A percentile compares a stretch with the other conserved stretches of the same genome.
Conservation (phyloP, 2,888 invertebrate species). For the Synanthedon myopaeformis region DNA sequence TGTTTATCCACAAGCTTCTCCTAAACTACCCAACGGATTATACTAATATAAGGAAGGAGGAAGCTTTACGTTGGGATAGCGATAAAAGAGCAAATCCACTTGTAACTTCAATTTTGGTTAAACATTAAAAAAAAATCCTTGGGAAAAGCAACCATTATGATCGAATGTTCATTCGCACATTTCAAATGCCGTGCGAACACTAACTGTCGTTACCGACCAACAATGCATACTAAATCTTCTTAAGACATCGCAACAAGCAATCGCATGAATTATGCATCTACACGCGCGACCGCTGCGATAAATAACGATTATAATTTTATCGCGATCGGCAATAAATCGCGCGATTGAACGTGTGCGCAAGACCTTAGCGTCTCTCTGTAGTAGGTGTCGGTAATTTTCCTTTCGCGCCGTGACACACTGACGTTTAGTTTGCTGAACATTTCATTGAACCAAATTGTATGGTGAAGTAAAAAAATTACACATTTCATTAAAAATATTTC, state of each 20-base stretch:
- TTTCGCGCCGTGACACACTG: conserved; percentile 21
- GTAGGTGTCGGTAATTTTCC: conserved; percentile 34
- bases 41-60: too few species aligned
- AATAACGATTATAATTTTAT: conserved; percentile 67
- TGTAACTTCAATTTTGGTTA: too few species aligned
- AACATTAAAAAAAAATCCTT: not conserved
- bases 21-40: too few species aligned
- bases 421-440: not conserved
- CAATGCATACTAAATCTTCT: conserved; percentile 43
- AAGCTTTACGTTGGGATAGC: too few species aligned
- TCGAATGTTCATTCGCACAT: not conserved
- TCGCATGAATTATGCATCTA: conserved; percentile 58
- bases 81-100: too few species aligned
- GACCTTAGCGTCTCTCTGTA: conserved; percentile 19
- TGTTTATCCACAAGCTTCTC: too few species aligned
- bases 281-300: conserved; percentile 42
- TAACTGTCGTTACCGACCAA: conserved; percentile 6
- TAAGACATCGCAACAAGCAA: conserved; percentile 34
- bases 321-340: conserved; percentile 42
- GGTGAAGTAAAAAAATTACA: not conserved
- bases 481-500: not conserved
- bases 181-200: not conserved
- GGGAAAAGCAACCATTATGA: not conserved
- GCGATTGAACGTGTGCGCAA: conserved; percentile 34
- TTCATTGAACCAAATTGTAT: too few species aligned